Percentiles rank a stretch among this genome's conserved stretches.
phyloP scores from a whole-genome alignment of 2,888 invertebrate genomes.

The Atethmia centrago region DNA sequence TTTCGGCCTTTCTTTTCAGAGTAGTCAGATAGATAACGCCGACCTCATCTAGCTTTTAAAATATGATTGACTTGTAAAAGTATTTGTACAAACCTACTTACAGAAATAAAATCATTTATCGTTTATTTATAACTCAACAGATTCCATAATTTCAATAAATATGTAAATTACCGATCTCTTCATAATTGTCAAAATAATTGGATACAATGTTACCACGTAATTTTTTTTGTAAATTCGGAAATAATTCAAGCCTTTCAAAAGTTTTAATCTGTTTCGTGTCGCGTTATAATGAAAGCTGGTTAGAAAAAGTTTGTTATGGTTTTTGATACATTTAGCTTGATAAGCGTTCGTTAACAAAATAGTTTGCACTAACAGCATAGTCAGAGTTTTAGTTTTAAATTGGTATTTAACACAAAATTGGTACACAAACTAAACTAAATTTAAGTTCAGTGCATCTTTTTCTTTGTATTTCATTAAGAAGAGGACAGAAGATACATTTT shows the following conservation, averaged over 20 bases:
- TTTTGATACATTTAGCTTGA: conserved; percentile 18
- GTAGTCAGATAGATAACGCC: too few species aligned
- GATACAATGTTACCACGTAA: conserved; percentile 2
- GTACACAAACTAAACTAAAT: too few species aligned
- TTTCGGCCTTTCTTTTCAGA: too few species aligned
- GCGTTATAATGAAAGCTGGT: conserved; percentile 30
- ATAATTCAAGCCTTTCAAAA: conserved; percentile 37
- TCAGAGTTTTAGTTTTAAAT: background rate
- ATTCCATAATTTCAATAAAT: background rate
- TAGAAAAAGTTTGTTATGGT: conserved; percentile 20
- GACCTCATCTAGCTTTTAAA: too few species aligned
- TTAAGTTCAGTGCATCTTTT: too few species aligned
- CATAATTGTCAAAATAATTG: conserved; percentile 19
- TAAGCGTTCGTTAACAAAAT: conserved; percentile 12
- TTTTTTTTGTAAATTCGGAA: conserved; percentile 21
- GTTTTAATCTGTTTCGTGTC: conserved; percentile 46
- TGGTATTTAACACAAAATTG: too few species aligned
- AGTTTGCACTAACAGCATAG: background rate
- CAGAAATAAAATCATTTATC: too few species aligned
- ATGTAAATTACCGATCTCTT: conserved; percentile 5
- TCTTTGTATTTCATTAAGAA: too few species aligned
- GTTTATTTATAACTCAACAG: too few species aligned
- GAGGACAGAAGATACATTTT: too few species aligned
- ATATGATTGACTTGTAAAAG: too few species aligned
- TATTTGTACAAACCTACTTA: too few species aligned